Base-by-base conservation (phyloP, 1,140 invertebrate species). In the Ditylenchus dipsaci region DNA sequence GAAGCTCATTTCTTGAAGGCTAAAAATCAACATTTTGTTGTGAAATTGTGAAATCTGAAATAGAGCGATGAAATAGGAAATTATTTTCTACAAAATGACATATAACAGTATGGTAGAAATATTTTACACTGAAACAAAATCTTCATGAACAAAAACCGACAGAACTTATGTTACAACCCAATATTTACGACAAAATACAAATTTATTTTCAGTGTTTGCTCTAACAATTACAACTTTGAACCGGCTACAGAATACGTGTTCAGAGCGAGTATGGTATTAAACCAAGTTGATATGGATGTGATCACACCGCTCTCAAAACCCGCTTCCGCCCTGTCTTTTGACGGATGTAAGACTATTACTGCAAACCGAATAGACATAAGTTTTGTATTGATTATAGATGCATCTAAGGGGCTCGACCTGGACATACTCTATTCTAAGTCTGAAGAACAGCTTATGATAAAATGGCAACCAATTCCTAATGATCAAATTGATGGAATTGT, bases 301-400 rank as follows among this genome's bases (percentile, higher is more conserved):
- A 53, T 53, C 49, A 53, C 49, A 7, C n/a, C 49, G 15, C 23
- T 53, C 1, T 53, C 49, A 3, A 3, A 53, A 21, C n/a, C 49
- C 15, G n/a, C n/a, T 26, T 21, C 8, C 15, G 49, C 23, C 49
- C n/a, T 53, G n/a, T 53, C 49, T 21, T 53, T 19, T 19, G 49
- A 53, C 15, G 49, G 49, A 53, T 53, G 49, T 53, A 53, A 53
- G 49, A n/a, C n/a, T n/a, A n/a, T n/a, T n/a, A n/a, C n/a, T 45
- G 43, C 43, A 45, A 45, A 11, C 11, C 11, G 43, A 45, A 45
- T 45, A 45, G 11, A 45, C n/a, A 53, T 53, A 53, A 53, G 3
- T 26, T 53, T 53, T 53, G 15, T 53, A 13, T 26, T 53, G 49
- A 53, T 17, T 53, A 21, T 53, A 53, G 49, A 53, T 53, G 49